Evolutionary conservation across 2,113 vertebrate genomes (phyloP).

Genomic region (Cariama cristata): DNA sequence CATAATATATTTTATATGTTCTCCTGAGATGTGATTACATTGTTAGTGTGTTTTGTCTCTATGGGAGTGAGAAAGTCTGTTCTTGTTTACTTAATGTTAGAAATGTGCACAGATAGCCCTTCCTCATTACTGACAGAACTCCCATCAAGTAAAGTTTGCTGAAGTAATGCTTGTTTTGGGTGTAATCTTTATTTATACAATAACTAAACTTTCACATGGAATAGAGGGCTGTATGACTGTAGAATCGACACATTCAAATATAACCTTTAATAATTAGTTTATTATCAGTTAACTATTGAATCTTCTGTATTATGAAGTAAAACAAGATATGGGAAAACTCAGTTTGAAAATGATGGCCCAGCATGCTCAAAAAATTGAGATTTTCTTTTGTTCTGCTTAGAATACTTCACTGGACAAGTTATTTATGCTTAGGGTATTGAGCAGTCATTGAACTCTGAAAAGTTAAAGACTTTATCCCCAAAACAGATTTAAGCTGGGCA

Average conservation of each 20-base stretch:
- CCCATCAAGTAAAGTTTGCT: not conserved
- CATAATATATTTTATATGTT: rapidly evolving
- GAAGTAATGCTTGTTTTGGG: not conserved
- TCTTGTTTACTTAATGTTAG: not conserved
- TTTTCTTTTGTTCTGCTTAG: not conserved
- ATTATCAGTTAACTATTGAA: not conserved
- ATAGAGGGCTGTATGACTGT: not conserved
- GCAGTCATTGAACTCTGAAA: not conserved
- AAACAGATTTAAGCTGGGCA: not conserved
- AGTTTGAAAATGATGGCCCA: not conserved
- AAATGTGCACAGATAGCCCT: not conserved
- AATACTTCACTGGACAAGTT: not conserved
- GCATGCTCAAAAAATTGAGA: not conserved
- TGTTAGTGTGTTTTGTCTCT: not conserved
- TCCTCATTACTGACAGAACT: not conserved
- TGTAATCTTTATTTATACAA: not conserved
- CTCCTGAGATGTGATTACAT: not conserved
- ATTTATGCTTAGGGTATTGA: not conserved
- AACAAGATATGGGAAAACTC: not conserved
- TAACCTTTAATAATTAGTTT: not conserved
- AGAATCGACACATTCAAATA: not conserved
- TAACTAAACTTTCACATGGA: not conserved
- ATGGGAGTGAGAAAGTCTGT: not conserved
- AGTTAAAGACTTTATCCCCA: not conserved
- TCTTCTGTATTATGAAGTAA: not conserved